Evolutionary conservation across 2,113 vertebrate genomes (phyloP), one percentile per base, ranked within the genome.

Genomic region (Aepyceros melampus): DNA sequence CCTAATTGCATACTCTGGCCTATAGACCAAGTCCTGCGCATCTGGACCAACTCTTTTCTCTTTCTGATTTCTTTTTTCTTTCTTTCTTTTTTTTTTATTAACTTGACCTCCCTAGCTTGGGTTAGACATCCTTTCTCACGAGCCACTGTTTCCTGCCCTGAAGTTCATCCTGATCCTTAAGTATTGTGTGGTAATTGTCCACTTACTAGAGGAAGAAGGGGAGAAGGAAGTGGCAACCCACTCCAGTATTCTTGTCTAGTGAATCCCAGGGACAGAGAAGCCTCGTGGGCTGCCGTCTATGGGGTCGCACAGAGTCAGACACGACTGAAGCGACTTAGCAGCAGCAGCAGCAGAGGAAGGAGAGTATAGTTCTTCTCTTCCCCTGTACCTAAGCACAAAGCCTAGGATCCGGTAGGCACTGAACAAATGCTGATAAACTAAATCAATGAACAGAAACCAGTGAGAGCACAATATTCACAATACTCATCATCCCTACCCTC

Each of bases 241-340:
- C 5, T 40, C 9, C n/a, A 40, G n/a, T 71, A 1, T 40, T 71
- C 64, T 71, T 71, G n/a, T n/a, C 67, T 71, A n/a, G n/a, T 3
- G 19, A 71, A 71, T 71, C 19, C 67, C 19, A 23, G 67, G 67
- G 67, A 40, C 36, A 23, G n/a, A 40, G 67, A 21, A 40, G 10
- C 67, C n/a, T 13, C 19, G 67, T 40, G 67, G 19, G n/a, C 5
- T 71, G 67, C 67, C 4, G 5, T 71, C 67, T 40, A 6, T 71
- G 67, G 67, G 5, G 10, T 12, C 2, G 0, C 67, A 71, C 19
- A 40, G 67, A 71, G n/a, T 71, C 1, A 1, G 19, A 40, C 67
- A 71, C 0, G 10, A 1, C 19, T 40, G n/a, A 40, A 71, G 67
- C 0, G 5, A 40, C 19, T 12, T 23, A 71, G n/a, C 10, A 40